A percentile compares a stretch with the other conserved stretches of the same genome.
These are phyloP conservation scores for Automeris io DNA, from an alignment of 2,888 invertebrate species.

Conservation along the genomic window DNA sequence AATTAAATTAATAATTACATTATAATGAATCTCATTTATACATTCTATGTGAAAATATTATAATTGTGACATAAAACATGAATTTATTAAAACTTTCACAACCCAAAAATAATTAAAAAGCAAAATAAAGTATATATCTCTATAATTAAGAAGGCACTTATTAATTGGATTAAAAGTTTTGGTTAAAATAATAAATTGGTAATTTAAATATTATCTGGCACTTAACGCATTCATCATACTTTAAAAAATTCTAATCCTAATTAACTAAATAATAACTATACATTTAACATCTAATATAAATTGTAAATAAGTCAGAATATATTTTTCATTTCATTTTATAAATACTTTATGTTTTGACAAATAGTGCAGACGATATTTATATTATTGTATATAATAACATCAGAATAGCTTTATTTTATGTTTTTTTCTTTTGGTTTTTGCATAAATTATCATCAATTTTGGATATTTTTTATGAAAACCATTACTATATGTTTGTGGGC, in stretches of 20 bases:
- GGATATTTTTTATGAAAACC: too few species aligned
- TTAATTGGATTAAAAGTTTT: slow-evolving; percentile 11
- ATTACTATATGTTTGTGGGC: too few species aligned
- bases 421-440: too few species aligned
- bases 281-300: slow-evolving; percentile 1
- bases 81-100: slow-evolving; percentile 42
- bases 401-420: too few species aligned
- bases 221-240: slow-evolving; percentile 14
- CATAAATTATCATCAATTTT: too few species aligned
- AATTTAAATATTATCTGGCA: slow-evolving; percentile 22
- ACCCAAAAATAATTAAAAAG: slow-evolving; percentile 30
- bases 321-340: neutral
- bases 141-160: slow-evolving; percentile 11
- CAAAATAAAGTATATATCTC: slow-evolving; percentile 7
- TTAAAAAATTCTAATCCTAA: slow-evolving; percentile 1
- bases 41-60: slow-evolving; percentile 16
- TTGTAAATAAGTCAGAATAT: neutral
- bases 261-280: neutral
- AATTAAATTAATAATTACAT: slow-evolving; percentile 21
- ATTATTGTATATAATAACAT: too few species aligned
- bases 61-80: slow-evolving; percentile 39
- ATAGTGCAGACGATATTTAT: neutral
- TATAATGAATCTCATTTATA: slow-evolving; percentile 21
- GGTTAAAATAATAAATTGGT: slow-evolving; percentile 10
- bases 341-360: neutral